Evolutionary conservation across 2,888 invertebrate genomes (phyloP), one percentile per base, ranked within the genome.

Genomic region (Agrilus biguttatus): DNA sequence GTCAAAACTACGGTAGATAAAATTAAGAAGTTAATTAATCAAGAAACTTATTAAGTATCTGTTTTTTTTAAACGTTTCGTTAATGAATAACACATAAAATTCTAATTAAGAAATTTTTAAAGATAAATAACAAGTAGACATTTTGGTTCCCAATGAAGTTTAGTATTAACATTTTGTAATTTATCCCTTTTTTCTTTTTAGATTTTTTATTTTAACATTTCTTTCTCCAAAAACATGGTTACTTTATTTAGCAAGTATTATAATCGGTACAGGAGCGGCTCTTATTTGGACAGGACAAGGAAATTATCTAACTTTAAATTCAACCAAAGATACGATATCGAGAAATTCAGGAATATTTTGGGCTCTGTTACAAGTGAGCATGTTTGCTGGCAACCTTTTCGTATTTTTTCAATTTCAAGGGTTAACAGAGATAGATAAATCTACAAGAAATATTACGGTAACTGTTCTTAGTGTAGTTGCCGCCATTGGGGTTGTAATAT

Each of bases 271-370:
- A 3, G 95, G 93, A 38, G 95, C 96, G 1, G 92, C 95, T 2
- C 72, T 92, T 37, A 84, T 95, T 49, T 97, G 97, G 96, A 95
- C 95, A 0, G 88, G 90, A 1, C 96, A 97, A 69, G 97, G 97
- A 32, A 82, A 80, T 51, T 90, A 86, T 61, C 67, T 97, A 42
- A 90, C 95, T 0, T 71, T 90, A 44, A 95, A 95, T 73, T 95
- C 95, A 51, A 81, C 84, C 51, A 69, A 78, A 0, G 77, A 80
- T 1, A 95, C 90, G 1, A 91, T 96, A 61, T 84, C 90, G 8
- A 74, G 95, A 52, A 95, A 97, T 67, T 90, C 92, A 10, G 95
- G 96, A 10, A 74, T 97, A 39, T 97, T 97, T 66, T 97, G 96
- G 96, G 95, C 95, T 0, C 78, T 97, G 69, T 72, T 95, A 49